Conservation (phyloP, 2,797 vertebrate genomes). For the Chelmon rostratus region DNA sequence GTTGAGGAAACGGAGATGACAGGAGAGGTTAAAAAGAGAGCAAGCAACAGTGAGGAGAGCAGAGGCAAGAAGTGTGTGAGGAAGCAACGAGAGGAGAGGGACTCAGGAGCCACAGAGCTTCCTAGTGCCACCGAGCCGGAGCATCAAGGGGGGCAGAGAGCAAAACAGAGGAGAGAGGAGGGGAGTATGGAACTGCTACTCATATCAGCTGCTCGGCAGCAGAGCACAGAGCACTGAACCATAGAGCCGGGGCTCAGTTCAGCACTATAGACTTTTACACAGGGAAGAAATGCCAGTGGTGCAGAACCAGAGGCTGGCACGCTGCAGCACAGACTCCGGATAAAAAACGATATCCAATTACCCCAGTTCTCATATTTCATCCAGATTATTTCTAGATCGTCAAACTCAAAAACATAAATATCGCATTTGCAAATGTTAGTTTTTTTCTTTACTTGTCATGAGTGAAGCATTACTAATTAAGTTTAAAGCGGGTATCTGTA, state of each 20-base stretch:
- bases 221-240: conserved; percentile 63
- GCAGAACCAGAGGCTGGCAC: conserved; percentile 47
- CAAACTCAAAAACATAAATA: neutral
- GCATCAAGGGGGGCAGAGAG: conserved; percentile 33
- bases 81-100: neutral
- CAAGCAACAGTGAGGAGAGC: neutral
- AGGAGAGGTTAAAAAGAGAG: conserved; percentile 28
- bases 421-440: neutral
- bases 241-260: conserved; percentile 54
- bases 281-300: conserved; percentile 38
- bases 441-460: neutral
- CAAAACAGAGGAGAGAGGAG: conserved; percentile 18
- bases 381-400: neutral
- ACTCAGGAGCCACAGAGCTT: conserved; percentile 26
- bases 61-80: neutral
- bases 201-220: conserved; percentile 64
- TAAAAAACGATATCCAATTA: conserved; percentile 27
- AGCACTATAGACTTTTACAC: conserved; percentile 41
- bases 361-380: neutral
- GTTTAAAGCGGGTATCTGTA: neutral
- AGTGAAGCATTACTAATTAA: neutral
- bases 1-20: conserved; percentile 34
- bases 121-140: conserved; percentile 40
- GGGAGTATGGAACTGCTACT: conserved; percentile 36
- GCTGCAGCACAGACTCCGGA: conserved; percentile 17